Evolutionary conservation across 1,140 invertebrate genomes (phyloP), one percentile per base, ranked within the genome.

Genomic region (Diachasmimorpha longicaudata): DNA sequence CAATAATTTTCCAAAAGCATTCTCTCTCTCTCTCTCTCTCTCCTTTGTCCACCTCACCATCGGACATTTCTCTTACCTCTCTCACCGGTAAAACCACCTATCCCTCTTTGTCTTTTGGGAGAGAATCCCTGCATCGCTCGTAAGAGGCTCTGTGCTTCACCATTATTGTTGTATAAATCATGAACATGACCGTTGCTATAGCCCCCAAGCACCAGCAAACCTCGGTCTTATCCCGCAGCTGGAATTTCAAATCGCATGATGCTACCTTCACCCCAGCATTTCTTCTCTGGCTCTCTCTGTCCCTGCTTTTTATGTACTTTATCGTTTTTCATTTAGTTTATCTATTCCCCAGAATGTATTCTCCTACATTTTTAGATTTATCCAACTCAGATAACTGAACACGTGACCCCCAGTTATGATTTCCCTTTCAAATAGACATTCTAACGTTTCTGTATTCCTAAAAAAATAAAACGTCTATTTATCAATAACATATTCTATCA

Each of bases 91-190:
- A 52, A 16, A 52, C 48, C 48, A 16, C 48, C 58, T 63, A 63
- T 63, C 23, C 21, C 58, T 63, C 58, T 63, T 25, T 63, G 58
- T 63, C 23, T 63, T 63, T 63, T 63, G 21, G 19, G 58, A 63
- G 58, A 52, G 14, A 52, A 63, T 63, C 58, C 23, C 19, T 23
- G 58, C 58, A 63, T 63, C 21, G 6, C 14, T 19, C 4, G 58
- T 31, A 25, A 63, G 58, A 63, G 23, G 19, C 58, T 19, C 58
- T 25, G 21, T 63, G 23, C 58, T 31, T 63, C 23, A 63, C 58
- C 58, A 63, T 63, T 63, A 63, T 63, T 63, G 58, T 63, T 63
- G 58, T 63, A 63, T 63, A 63, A 63, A 63, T 63, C 58, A 63
- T 63, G 23, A 25, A 63, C 58, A 63, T 63, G 58, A 63, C 58